Conservation (phyloP, 2,888 invertebrate species). For the Tethea ocularis region DNA sequence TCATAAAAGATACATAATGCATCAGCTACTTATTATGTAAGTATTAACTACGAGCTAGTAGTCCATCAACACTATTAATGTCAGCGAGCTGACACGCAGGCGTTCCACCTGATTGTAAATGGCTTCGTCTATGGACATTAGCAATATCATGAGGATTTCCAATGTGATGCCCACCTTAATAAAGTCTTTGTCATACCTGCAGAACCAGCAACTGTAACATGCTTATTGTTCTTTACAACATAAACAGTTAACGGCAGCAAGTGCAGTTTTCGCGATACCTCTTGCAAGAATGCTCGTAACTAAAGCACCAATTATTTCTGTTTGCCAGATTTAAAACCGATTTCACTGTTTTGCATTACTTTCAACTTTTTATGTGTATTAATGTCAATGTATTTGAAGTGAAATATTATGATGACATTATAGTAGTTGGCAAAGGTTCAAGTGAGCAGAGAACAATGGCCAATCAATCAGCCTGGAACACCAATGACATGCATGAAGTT, state of each 20-base stretch:
- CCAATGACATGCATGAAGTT: no score
- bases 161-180: no score
- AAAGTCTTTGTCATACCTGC: background rate
- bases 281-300: background rate
- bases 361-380: background rate
- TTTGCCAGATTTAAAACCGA: background rate
- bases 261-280: background rate
- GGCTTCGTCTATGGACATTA: no score
- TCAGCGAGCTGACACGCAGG: no score
- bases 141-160: no score
- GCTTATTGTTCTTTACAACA: background rate
- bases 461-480: no score
- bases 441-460: no score
- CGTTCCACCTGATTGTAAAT: no score
- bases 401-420: background rate
- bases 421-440: background rate
- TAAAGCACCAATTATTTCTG: background rate
- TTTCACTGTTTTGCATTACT: constrained; percentile 8
- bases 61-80: no score
- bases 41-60: no score
- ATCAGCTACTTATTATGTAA: background rate
- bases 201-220: background rate
- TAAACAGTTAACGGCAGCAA: background rate
- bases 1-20: background rate
- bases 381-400: no score